Evolutionary conservation across 1,140 invertebrate genomes (phyloP).

Genomic region (Eriosoma lanigerum): DNA sequence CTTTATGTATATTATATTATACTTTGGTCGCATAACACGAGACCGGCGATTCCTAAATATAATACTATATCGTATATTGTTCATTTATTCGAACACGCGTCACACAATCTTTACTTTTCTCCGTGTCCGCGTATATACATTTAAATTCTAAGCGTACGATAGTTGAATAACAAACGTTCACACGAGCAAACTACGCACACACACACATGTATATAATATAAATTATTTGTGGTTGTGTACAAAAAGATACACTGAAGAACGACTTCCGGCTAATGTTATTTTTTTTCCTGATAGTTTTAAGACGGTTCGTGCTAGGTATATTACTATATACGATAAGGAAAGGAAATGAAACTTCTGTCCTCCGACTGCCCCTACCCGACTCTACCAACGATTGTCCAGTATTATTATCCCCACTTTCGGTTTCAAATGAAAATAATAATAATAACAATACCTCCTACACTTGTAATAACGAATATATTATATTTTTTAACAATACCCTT

Average conservation of each 20-base stretch:
- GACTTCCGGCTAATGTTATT: conserved; percentile 38
- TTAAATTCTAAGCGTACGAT: neutral
- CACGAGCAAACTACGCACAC: conserved; percentile 20
- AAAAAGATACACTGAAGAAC: conserved; percentile 31
- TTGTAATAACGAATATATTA: no score
- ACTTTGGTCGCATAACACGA: no score
- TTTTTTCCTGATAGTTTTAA: neutral
- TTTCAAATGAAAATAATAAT: no score
- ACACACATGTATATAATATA: neutral
- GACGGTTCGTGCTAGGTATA: no score
- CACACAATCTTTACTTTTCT: no score
- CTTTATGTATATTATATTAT: neutral
- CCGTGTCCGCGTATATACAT: neutral
- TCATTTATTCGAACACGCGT: neutral
- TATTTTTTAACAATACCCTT: no score
- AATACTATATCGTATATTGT: neutral
- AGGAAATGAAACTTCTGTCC: conserved; percentile 1
- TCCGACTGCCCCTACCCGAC: neutral
- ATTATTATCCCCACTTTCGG: no score
- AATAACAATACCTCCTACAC: no score
- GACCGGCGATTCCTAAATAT: neutral
- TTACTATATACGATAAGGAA: no score
- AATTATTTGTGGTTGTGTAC: neutral
- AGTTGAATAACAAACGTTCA: conserved; percentile 49
- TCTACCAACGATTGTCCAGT: neutral